Evolutionary conservation across 2,797 vertebrate genomes (phyloP).

Genomic region (Poecile montanus): DNA sequence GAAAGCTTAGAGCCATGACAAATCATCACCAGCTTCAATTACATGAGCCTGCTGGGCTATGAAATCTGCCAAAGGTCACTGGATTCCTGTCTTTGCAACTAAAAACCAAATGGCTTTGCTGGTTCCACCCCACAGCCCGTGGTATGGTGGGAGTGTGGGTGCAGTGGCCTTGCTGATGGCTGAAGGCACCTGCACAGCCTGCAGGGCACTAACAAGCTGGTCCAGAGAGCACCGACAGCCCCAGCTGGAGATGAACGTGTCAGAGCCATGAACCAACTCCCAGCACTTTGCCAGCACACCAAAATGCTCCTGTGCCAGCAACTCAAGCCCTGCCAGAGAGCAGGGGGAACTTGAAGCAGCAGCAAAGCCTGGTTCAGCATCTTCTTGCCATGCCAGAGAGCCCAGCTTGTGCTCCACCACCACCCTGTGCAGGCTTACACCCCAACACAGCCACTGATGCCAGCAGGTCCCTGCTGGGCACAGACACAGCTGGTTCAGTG

Average conservation of each 20-base stretch:
- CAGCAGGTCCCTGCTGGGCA: background rate
- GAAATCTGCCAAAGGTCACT: constrained; percentile 67
- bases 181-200: background rate
- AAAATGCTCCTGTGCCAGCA: background rate
- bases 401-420: background rate
- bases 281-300: background rate
- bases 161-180: background rate
- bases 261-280: background rate
- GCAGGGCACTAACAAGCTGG: background rate
- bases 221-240: background rate
- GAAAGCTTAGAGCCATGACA: constrained; percentile 54
- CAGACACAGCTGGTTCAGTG: fast-evolving
- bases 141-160: background rate
- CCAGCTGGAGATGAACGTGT: background rate
- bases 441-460: background rate
- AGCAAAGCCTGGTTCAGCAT: background rate
- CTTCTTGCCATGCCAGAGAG: background rate
- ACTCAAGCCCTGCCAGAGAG: background rate
- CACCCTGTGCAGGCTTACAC: fast-evolving
- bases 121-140: background rate
- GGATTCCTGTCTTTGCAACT: constrained; percentile 54
- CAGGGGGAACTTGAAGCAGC: background rate
- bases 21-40: constrained; percentile 70
- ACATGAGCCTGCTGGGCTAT: constrained; percentile 52
- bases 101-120: constrained; percentile 28